These are phyloP conservation scores for Phalanger gymnotis DNA, from an alignment of 2,797 vertebrate species.

Conservation along the genomic window DNA sequence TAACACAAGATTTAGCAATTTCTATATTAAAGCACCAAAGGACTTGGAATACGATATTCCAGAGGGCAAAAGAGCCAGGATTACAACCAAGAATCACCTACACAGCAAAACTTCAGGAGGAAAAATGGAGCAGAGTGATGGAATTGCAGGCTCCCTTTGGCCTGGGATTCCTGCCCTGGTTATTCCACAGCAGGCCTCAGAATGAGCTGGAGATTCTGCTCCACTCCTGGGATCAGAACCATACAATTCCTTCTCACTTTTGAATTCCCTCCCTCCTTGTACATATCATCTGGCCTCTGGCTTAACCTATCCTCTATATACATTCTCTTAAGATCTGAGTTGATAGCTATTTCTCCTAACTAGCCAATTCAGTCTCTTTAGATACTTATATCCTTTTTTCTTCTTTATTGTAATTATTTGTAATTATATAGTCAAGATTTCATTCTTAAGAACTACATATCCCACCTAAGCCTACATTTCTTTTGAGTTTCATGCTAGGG, in stretches of 20 bases:
- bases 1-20: background rate
- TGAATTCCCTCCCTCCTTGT: background rate
- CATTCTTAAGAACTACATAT: background rate
- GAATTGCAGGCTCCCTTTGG: no score
- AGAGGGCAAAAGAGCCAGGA: background rate
- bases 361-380: background rate
- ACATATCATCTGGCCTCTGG: background rate
- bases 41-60: background rate
- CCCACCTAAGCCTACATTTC: background rate
- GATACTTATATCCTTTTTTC: background rate
- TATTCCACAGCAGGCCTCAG: background rate
- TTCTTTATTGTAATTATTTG: background rate
- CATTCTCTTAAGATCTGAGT: background rate
- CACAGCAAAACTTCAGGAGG: background rate
- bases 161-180: background rate
- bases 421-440: background rate
- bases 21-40: background rate
- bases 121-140: background rate
- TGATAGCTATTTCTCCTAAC: background rate
- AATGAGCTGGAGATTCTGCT: background rate
- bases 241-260: background rate
- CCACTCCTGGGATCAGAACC: background rate
- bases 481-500: background rate
- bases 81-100: background rate
- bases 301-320: background rate